A percentile compares a stretch with the other conserved stretches of the same genome.
phyloP scores from a whole-genome alignment of 2,797 vertebrate species.

The Chaunax sp. region DNA sequence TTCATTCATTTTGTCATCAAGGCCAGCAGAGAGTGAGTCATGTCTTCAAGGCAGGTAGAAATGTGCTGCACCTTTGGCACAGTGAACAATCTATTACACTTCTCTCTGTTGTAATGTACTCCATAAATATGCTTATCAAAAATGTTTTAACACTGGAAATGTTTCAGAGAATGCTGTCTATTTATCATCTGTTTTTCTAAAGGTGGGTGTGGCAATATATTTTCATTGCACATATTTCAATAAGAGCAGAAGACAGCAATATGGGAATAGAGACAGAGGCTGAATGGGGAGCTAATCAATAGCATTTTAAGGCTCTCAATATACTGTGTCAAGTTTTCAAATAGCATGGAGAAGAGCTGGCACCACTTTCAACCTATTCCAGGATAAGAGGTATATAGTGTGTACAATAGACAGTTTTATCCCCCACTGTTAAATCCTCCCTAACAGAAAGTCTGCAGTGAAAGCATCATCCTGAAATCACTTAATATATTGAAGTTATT shows the following conservation, averaged over 20 bases:
- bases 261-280: slow-evolving; percentile 61
- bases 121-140: slow-evolving; percentile 42
- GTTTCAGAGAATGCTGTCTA: slow-evolving; percentile 10
- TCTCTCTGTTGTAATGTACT: slow-evolving; percentile 43
- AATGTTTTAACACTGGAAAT: slow-evolving; percentile 30
- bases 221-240: slow-evolving; percentile 32
- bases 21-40: slow-evolving; percentile 56
- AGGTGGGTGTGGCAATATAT: slow-evolving; percentile 15
- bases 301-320: slow-evolving; percentile 84
- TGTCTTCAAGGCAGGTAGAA: slow-evolving; percentile 53
- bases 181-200: slow-evolving; percentile 37
- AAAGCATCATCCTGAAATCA: slow-evolving; percentile 37
- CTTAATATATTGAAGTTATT: slow-evolving; percentile 38
- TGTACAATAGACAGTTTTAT: slow-evolving; percentile 57
- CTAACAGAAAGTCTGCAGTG: slow-evolving; percentile 55
- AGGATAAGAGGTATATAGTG: slow-evolving; percentile 70
- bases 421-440: slow-evolving; percentile 63
- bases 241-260: slow-evolving; percentile 47
- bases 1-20: slow-evolving; percentile 72
- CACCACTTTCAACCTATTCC: slow-evolving; percentile 85
- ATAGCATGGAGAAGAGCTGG: slow-evolving; percentile 87
- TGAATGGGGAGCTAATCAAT: slow-evolving; percentile 51
- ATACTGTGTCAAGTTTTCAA: slow-evolving; percentile 84
- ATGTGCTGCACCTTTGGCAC: slow-evolving; percentile 46
- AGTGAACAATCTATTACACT: slow-evolving; percentile 28